Base-by-base conservation (phyloP, 1,140 invertebrate genomes). In the Dufourea novaeangliae region DNA sequence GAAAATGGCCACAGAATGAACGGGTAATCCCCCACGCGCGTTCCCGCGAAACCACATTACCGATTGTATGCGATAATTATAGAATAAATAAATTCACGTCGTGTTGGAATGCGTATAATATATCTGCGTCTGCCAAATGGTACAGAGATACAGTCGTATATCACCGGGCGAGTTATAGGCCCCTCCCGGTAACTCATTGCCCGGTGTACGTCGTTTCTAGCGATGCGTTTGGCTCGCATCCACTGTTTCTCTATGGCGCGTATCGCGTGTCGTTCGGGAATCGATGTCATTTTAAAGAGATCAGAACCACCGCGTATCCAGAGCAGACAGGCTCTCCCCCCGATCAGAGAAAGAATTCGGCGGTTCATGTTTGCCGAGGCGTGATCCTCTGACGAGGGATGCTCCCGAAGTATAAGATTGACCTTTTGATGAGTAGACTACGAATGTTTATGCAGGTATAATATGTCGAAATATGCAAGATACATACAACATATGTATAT, bases 61-160 rank as follows among this genome's bases (percentile, higher is more conserved):
- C 91, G 88, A 92, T 92, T 90, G 90, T 90, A 88, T 87, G 89
- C 89, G 89, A 92, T 92, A 92, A 92, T 92, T 92, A 92, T 92
- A 92, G 91, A 92, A 92, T 92, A 92, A 92, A 92, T 92, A 92
- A 92, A 92, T 92, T 91, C 79, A 92, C 88, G 90, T 91, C 90
- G 84, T 63, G 83, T 84, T 85, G 90, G 91, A 91, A 92, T 92
- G 92, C 88, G 89, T 87, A 89, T 91, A 92, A 92, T 92, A 92
- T 92, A 92, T 92, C 91, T 90, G 91, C 90, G 92, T 92, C 91
- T 92, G 92, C 91, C 91, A 92, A 92, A 92, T 92, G 91, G 90
- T 92, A 92, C 91, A 87, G 90, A 92, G 92, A 92, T 92, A 90
- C 91, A 90, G 90, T 87, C 89, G 89, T 92, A 92, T 92, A 92